These are phyloP conservation scores for Magallana gigas DNA, from an alignment of 1,140 invertebrate genomes.

Conservation along the genomic window DNA sequence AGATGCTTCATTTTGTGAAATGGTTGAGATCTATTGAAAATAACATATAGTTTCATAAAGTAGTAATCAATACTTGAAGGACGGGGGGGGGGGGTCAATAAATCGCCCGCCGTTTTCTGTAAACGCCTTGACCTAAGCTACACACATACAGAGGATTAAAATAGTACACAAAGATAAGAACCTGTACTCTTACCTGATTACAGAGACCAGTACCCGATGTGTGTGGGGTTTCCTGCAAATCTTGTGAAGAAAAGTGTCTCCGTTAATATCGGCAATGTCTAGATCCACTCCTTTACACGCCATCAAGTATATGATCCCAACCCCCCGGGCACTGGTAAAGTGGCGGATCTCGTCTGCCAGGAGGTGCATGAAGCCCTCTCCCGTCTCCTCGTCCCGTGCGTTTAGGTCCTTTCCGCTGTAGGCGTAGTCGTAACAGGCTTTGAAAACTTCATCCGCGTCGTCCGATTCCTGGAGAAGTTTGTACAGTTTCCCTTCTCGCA, in stretches of 20 bases:
- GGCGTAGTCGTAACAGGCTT: slow-evolving; percentile 40
- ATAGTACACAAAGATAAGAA: background rate
- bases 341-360: slow-evolving; percentile 53
- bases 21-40: too few relatives aligned
- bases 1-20: too few relatives aligned
- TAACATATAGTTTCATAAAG: too few relatives aligned
- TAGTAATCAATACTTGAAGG: too few relatives aligned
- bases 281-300: slow-evolving; percentile 58
- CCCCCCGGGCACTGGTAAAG: slow-evolving; percentile 50
- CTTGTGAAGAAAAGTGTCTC: slow-evolving; percentile 62
- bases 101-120: too few relatives aligned
- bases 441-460: slow-evolving; percentile 26
- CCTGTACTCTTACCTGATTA: slow-evolving; percentile 51
- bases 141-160: too few relatives aligned
- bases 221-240: slow-evolving; percentile 53
- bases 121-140: too few relatives aligned
- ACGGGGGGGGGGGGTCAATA: too few relatives aligned
- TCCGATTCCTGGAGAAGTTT: slow-evolving; percentile 22
- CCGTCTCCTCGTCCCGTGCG: slow-evolving; percentile 52
- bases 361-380: slow-evolving; percentile 61
- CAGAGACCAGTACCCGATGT: slow-evolving; percentile 57
- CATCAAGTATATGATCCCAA: slow-evolving; percentile 58
- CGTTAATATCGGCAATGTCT: slow-evolving; percentile 56
- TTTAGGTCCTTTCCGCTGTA: slow-evolving; percentile 54
- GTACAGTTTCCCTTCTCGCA: slow-evolving; percentile 47